Base-by-base conservation (phyloP, 2,113 vertebrate species). In the Erpornis zantholeuca region DNA sequence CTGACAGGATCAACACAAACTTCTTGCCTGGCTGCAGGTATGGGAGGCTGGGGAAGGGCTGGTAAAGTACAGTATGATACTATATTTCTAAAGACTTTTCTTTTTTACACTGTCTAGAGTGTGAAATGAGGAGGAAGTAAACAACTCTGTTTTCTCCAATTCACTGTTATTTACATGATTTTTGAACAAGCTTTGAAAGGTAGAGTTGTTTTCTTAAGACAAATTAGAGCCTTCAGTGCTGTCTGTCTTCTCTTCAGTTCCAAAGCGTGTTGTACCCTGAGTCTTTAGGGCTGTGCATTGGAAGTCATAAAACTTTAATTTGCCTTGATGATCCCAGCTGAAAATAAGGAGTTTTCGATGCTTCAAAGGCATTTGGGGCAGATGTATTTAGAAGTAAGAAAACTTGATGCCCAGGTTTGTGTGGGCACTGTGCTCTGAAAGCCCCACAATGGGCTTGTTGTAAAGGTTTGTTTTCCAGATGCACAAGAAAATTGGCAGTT, bases 101-200 rank as follows among this genome's bases (percentile, higher is more conserved):
- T 83, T 89, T 66, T 65, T 52, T 42, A 59, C n/a, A 52, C 28
- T 82, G 77, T 85, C 85, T 85, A 87, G 54, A 23, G 64, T 90
- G 53, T 59, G 75, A 91, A 96, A 85, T 53, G 47, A 86, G 59
- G 73, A 77, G 29, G 50, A 90, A 85, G 72, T 80, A 82, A 96
- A 63, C 76, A 50, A 63, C 16, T 50, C 38, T 35, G 36, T 95
- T 86, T 85, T 42, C 49, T 95, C 28, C 35, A 47, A 8, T 76
- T 72, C 54, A 28, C 35, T 90, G 47, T 84, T 92, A 57, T 66
- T 87, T 75, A 65, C 2, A 1, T 81, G 77, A 63, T 85, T 83
- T 92, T 89, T 73, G 54, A 90, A 71, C 20, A 54, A 36, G 33
- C 57, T 82, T 95, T 95, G 69, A 77, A 88, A 94, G 76, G 23